Evolutionary conservation across 2,888 invertebrate species (phyloP), one percentile per base, ranked within the genome.

Genomic region (Noctuana brunneofusca): DNA sequence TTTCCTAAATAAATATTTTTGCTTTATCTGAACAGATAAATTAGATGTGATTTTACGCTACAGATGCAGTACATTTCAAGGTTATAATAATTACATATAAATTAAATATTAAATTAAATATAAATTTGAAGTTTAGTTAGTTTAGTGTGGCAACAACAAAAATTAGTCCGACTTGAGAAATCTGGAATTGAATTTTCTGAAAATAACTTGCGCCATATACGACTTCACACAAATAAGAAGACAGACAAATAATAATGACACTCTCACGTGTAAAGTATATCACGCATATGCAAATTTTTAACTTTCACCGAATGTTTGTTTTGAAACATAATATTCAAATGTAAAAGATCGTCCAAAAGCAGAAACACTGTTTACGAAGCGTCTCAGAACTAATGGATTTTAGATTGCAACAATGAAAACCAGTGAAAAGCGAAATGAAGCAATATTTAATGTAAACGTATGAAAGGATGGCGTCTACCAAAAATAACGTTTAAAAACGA

Each of bases 381-480:
- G 16, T 18, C 49, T 58, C 8, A 52, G 43, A 59, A 53, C 22
- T 52, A 53, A 59, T 52, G 35, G 46, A 60, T 35, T 48, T 54
- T 8, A 62, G 18, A 55, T 55, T 55, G 48, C 38, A 14, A 43
- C 16, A 49, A 43, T 32, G 6, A 60, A 60, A 48, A 60, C 24
- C 27, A 38, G 32, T 41, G 3, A 41, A 32, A 53, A 27, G n/a
- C 18, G 24, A 27, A 55, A 49, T 55, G 48, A 14, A 46, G 46
- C 35, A 35, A 58, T 16, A 20, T 24, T 12, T 18, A 54, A 35
- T 48, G n/a, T 50, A 53, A 59, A 59, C 20, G 43, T 60, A 54
- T 54, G 46, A 60, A 35, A 54, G 43, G 62, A 62, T 62, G 55
- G 12, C 35, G 48, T 62, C 62, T 18, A 38, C 38, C 27, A 48